Percentiles rank a stretch among this genome's conserved stretches.
Evolutionary conservation across 2,888 invertebrate genomes (phyloP).

Genomic region (Coleophora deauratella): DNA sequence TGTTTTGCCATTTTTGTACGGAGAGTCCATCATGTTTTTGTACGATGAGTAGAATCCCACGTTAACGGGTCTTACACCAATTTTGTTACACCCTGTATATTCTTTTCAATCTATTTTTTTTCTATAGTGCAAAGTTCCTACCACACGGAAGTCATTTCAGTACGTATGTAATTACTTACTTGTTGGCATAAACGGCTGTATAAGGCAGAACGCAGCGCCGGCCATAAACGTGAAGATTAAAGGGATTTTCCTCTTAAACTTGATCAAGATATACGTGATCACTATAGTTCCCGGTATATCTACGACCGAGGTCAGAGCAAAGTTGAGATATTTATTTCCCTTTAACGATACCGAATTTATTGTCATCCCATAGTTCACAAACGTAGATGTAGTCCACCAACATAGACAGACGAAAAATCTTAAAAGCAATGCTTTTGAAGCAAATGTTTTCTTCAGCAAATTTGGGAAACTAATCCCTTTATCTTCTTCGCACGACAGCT

Average conservation of each 20-base stretch:
- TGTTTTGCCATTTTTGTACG: too few relatives aligned
- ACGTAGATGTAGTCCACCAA: slow-evolving; percentile 78
- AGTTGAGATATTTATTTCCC: slow-evolving; percentile 85
- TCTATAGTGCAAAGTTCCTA: too few relatives aligned
- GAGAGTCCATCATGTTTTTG: too few relatives aligned
- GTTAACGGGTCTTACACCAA: too few relatives aligned
- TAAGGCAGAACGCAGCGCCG: slow-evolving; percentile 73
- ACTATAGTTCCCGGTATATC: slow-evolving; percentile 75
- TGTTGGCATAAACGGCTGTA: slow-evolving; percentile 73
- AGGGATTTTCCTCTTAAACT: slow-evolving; percentile 70
- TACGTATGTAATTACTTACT: slow-evolving; percentile 43
- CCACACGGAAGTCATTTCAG: too few relatives aligned
- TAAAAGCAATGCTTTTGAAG: slow-evolving; percentile 36
- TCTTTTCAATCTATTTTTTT: too few relatives aligned
- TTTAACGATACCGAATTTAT: slow-evolving; percentile 82
- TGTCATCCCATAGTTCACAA: slow-evolving; percentile 85
- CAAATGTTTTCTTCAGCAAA: slow-evolving; percentile 42
- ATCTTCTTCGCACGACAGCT: slow-evolving; percentile 29
- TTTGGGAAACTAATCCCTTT: slow-evolving; percentile 28
- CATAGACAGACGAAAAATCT: slow-evolving; percentile 51
- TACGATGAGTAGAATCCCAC: too few relatives aligned
- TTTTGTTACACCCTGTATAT: too few relatives aligned
- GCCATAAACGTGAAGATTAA: slow-evolving; percentile 68
- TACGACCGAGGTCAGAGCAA: slow-evolving; percentile 72
- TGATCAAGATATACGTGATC: slow-evolving; percentile 68